These are phyloP conservation scores for Electrophaes corylata DNA, from an alignment of 2,888 invertebrate genomes.

Conservation along the genomic window DNA sequence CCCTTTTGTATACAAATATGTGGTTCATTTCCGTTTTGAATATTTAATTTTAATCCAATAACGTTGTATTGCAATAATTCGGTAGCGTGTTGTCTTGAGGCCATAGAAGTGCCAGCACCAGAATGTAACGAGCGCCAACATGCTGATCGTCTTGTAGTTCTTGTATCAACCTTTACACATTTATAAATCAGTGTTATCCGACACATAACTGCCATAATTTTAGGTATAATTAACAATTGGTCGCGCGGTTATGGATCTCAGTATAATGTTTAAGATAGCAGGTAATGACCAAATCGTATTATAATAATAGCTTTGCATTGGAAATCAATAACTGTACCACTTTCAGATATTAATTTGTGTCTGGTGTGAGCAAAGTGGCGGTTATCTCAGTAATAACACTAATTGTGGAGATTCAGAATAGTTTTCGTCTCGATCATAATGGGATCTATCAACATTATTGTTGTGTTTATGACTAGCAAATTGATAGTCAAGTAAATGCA, in stretches of 20 bases:
- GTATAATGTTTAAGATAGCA: slow-evolving; percentile 30
- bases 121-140: not conserved
- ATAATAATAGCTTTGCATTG: slow-evolving; percentile 30
- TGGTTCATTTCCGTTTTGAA: not conserved
- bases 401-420: not conserved
- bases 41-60: slow-evolving; percentile 2
- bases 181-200: slow-evolving; percentile 13
- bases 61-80: not conserved
- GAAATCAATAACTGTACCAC: not conserved
- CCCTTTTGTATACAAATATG: not conserved
- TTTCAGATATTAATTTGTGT: slow-evolving; percentile 1
- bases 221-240: slow-evolving; percentile 12
- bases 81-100: not conserved
- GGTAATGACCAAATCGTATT: slow-evolving; percentile 37
- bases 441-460: too few relatives aligned
- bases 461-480: too few relatives aligned
- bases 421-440: not conserved
- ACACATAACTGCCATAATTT: slow-evolving; percentile 26
- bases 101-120: not conserved
- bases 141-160: slow-evolving; percentile 8
- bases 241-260: slow-evolving; percentile 36
- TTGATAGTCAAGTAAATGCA: too few relatives aligned
- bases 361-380: not conserved
- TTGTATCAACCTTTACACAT: slow-evolving; percentile 13
- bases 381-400: slow-evolving; percentile 7